These are phyloP conservation scores for Pristionchus fissidentatus DNA, from an alignment of 2,888 invertebrate species.

Conservation along the genomic window DNA sequence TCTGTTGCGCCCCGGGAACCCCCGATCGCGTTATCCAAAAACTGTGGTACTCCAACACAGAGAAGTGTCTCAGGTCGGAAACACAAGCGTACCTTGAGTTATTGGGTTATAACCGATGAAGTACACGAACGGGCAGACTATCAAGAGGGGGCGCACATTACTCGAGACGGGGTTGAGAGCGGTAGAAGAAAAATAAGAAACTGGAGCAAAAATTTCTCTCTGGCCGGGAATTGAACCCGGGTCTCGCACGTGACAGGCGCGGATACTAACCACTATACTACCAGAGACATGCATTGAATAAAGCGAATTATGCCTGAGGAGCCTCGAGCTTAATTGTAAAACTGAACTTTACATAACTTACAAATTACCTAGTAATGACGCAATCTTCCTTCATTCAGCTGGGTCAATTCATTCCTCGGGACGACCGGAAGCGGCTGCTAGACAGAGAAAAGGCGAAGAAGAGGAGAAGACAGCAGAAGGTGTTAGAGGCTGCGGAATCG, in stretches of 20 bases:
- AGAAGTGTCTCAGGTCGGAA: no score
- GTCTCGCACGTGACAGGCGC: slow-evolving; percentile 68
- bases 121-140: neutral
- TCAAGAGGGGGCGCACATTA: neutral
- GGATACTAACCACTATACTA: slow-evolving; percentile 69
- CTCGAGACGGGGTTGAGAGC: neutral
- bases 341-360: neutral
- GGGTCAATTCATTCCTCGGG: slow-evolving; percentile 85
- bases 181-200: neutral
- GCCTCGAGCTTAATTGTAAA: neutral
- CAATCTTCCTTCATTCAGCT: slow-evolving; percentile 67
- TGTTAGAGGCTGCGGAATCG: slow-evolving; percentile 68
- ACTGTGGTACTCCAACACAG: no score
- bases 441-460: slow-evolving; percentile 83
- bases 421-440: slow-evolving; percentile 84
- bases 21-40: no score
- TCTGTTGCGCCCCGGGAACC: no score
- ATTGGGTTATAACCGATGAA: no score
- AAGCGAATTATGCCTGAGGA: no score
- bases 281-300: slow-evolving; percentile 48
- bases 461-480: slow-evolving; percentile 77
- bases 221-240: slow-evolving; percentile 68
- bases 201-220: slow-evolving; percentile 54
- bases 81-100: no score
- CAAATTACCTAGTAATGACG: neutral